phyloP scores from a whole-genome alignment of 1,140 invertebrate genomes.

The Tenebrio molitor region DNA sequence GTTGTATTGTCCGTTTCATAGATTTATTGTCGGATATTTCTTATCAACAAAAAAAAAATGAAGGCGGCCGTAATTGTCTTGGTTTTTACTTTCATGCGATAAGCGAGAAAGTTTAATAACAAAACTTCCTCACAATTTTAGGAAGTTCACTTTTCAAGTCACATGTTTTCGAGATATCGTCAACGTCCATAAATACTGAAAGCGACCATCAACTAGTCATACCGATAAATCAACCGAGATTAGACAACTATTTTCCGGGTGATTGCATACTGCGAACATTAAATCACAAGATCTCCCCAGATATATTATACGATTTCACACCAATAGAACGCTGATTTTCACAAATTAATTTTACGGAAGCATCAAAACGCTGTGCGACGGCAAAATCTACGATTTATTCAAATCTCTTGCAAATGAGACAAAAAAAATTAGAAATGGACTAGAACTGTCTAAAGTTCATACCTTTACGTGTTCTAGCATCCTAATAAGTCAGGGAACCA shows the following conservation, averaged over 20 bases:
- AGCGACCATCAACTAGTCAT: background rate
- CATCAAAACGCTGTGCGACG: no score
- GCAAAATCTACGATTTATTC: no score
- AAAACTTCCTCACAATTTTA: conserved; percentile 7
- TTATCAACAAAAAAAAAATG: conserved; percentile 6
- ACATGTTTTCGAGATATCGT: conserved; percentile 22
- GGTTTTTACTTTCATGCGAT: conserved; percentile 12
- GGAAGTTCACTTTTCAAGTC: conserved; percentile 1
- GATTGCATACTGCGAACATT: conserved; percentile 25
- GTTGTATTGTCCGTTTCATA: conserved; percentile 21
- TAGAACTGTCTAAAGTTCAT: no score
- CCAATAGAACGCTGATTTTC: no score
- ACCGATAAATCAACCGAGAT: conserved; percentile 27
- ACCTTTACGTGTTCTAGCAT: no score
- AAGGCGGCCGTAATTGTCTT: conserved; percentile 3
- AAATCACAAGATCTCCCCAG: conserved; percentile 14
- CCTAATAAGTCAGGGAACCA: no score
- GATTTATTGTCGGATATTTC: conserved; percentile 38
- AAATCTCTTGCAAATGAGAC: no score
- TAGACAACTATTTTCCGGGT: conserved; percentile 26
- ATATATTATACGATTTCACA: background rate
- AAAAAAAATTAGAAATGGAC: no score
- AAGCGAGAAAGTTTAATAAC: conserved; percentile 25
- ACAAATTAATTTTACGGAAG: no score
- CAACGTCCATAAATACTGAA: conserved; percentile 26